These are phyloP conservation scores for Halocynthia aurantium DNA, from an alignment of 23 tunicate species.

Conservation along the genomic window DNA sequence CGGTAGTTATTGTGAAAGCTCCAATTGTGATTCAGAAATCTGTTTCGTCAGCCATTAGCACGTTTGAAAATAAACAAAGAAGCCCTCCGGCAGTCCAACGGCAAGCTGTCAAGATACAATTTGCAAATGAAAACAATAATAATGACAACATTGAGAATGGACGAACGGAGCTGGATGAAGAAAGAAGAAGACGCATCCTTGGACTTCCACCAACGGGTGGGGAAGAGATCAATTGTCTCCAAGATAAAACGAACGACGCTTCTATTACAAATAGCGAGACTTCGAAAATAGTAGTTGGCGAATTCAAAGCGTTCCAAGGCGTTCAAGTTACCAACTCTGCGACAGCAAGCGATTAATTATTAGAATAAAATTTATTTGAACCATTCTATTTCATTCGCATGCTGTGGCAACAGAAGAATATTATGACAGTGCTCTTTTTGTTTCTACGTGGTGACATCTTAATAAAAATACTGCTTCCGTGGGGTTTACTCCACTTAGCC, in stretches of 20 bases:
- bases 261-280: no score
- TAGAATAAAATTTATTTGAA: no score
- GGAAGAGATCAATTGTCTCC: background rate
- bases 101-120: conserved; percentile 25
- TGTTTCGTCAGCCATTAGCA: conserved; percentile 42
- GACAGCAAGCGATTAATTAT: no score
- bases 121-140: background rate
- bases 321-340: no score
- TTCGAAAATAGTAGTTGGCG: no score
- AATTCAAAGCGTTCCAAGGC: no score
- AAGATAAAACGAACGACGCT: conserved; percentile 4
- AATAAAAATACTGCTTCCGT: no score
- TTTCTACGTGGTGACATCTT: no score
- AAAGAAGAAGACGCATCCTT: conserved; percentile 55
- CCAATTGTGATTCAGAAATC: conserved; percentile 16
- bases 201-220: conserved; percentile 33
- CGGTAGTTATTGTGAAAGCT: background rate
- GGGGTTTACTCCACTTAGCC: no score
- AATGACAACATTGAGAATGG: conserved; percentile 3
- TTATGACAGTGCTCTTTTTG: no score
- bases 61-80: conserved; percentile 21
- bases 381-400: no score
- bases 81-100: conserved; percentile 24
- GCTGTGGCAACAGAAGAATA: no score
- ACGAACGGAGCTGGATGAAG: conserved; percentile 33